phyloP scores from a whole-genome alignment of 2,113 vertebrate genomes.

The Microcebus ravelobensis region DNA sequence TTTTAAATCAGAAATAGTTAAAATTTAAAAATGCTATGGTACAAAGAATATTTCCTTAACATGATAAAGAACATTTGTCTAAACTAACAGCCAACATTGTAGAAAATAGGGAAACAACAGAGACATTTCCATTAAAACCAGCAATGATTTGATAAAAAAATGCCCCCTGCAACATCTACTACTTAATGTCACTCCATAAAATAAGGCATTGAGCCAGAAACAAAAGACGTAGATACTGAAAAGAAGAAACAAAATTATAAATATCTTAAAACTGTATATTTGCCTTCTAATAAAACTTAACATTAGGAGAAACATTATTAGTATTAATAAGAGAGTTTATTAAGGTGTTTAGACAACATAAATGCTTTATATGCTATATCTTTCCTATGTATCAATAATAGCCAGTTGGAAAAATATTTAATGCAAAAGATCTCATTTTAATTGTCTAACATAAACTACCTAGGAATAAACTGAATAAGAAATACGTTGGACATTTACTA shows the following conservation, averaged over 20 bases:
- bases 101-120: background rate
- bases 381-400: background rate
- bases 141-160: background rate
- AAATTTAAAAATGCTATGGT: background rate
- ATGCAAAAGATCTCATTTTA: background rate
- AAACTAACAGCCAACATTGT: background rate
- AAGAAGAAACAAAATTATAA: background rate
- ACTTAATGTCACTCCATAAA: background rate
- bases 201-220: background rate
- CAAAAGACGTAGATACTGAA: background rate
- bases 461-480: background rate
- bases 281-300: background rate
- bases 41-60: background rate
- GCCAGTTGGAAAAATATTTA: background rate
- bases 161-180: background rate
- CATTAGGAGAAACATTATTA: background rate
- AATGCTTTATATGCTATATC: background rate
- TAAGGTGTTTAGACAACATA: background rate
- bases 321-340: background rate
- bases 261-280: background rate
- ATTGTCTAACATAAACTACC: constrained; percentile 7
- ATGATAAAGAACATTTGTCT: background rate
- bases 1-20: constrained; percentile 14
- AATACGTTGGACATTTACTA: background rate
- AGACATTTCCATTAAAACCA: background rate